Base-by-base conservation (phyloP, 2,888 invertebrate genomes). In the Malthinus flaveolus region DNA sequence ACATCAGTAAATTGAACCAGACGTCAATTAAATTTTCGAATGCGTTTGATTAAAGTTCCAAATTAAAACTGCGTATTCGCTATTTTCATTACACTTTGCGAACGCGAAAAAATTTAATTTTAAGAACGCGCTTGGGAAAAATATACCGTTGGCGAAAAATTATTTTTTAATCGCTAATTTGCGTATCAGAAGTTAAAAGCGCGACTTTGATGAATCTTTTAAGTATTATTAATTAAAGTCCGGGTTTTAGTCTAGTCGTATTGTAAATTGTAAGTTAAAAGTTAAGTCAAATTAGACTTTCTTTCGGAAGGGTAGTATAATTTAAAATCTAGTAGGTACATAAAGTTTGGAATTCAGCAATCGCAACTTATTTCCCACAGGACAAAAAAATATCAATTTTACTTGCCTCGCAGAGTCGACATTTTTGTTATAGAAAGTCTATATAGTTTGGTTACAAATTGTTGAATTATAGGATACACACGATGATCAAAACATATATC, bases 301-400 rank as follows among this genome's bases (percentile, higher is more conserved):
- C 7, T 32, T 46, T 46, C 33, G 32, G 12, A 46, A 9, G 32
- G 31, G 12, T 11, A 10, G 32, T 46, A 32, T 46, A 46, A 32
- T 46, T 46, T 10, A n/a, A 46, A 46, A 32, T 32, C 32, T 32
- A 31, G 10, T 36, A 36, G 36, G 10, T 12, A n/a, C 47, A 45
- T 15, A 52, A 55, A 55, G 56, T 49, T 10, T 57, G 57, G 56
- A 65, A 59, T 58, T 53, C 56, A 47, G 55, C 62, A 64, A 66
- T 61, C 61, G 63, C 47, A 48, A 59, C 62, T 66, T 66, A 66
- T 67, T 67, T 65, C 67, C 65, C 65, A 33, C 39, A 64, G 64
- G 64, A 67, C 61, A 62, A 61, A 49, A 61, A 61, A 62, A 63
- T 62, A 64, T 66, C 66, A 66, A 61, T 61, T 51, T 51, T 52